A percentile compares a stretch with the other conserved stretches of the same genome.
Evolutionary conservation across 2,888 invertebrate genomes (phyloP).

Genomic region (Macaria notata): DNA sequence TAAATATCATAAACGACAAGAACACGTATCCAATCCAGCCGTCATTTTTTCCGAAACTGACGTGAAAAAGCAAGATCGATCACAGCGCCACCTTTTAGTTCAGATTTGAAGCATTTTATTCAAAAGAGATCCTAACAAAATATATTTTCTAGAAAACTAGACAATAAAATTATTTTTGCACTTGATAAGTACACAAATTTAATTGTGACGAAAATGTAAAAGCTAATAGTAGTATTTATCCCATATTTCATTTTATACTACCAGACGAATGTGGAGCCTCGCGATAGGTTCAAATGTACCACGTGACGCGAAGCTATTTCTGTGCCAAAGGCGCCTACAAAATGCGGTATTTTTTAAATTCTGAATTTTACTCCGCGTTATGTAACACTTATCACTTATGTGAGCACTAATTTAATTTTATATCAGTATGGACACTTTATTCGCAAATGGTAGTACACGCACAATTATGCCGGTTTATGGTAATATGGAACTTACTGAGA

Average conservation of each 20-base stretch:
- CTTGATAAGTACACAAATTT: too few relatives aligned
- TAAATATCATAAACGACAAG: conserved; percentile 81
- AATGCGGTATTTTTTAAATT: conserved; percentile 83
- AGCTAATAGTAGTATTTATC: too few relatives aligned
- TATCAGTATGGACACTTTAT: conserved; percentile 57
- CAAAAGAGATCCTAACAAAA: conserved; percentile 42
- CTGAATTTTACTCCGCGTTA: conserved; percentile 67
- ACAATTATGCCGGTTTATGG: conserved; percentile 57
- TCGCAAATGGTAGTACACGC: conserved; percentile 65
- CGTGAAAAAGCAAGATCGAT: conserved; percentile 50
- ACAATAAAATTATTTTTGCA: too few relatives aligned
- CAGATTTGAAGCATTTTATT: conserved; percentile 43
- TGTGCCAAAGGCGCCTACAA: conserved; percentile 75
- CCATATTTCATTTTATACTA: conserved; percentile 48
- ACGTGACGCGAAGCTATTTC: conserved; percentile 79
- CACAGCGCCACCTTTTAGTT: conserved; percentile 63
- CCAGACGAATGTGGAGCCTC: conserved; percentile 76
- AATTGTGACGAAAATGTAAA: too few relatives aligned
- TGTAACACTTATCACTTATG: conserved; percentile 76
- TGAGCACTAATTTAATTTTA: conserved; percentile 58
- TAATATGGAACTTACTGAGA: conserved; percentile 73
- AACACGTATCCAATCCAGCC: conserved; percentile 80
- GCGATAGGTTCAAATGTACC: conserved; percentile 74
- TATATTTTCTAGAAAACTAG: too few relatives aligned
- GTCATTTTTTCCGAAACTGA: conserved; percentile 81